Percentiles rank a stretch among this genome's conserved stretches.
Evolutionary conservation across 2,113 vertebrate species (phyloP).

Genomic region (Galbula dea): DNA sequence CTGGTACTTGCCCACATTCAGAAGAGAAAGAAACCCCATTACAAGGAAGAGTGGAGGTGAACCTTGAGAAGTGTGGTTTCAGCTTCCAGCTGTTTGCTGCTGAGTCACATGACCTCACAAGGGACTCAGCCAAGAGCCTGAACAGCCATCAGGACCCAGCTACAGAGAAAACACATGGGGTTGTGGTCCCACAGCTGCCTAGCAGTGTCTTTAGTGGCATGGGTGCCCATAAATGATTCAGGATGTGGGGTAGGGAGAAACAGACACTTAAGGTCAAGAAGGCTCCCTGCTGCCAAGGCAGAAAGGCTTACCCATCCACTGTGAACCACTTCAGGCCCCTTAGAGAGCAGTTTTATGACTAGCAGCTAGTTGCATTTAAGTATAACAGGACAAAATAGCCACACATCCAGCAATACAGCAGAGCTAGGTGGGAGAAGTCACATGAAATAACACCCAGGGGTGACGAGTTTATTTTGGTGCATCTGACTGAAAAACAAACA

Average conservation of each 20-base stretch:
- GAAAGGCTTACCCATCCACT: not conserved
- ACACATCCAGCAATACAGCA: not conserved
- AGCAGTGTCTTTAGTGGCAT: rapidly evolving
- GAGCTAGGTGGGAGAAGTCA: not conserved
- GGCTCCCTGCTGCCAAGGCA: rapidly evolving
- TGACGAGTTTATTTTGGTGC: not conserved
- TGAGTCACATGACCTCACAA: not conserved
- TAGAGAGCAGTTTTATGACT: not conserved
- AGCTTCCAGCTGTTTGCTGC: not conserved
- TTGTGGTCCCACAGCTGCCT: not conserved
- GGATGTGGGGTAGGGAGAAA: not conserved
- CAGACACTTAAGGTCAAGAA: not conserved
- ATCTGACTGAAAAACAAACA: not conserved
- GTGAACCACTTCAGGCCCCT: too few relatives aligned
- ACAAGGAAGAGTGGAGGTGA: not conserved
- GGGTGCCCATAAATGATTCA: rapidly evolving
- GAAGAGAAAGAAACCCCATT: not conserved
- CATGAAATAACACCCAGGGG: not conserved
- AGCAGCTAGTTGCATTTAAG: not conserved
- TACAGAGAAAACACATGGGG: not conserved
- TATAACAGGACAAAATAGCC: not conserved
- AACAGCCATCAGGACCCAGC: not conserved
- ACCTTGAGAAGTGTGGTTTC: rapidly evolving
- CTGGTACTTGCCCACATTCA: not conserved
- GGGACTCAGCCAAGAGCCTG: not conserved